A percentile compares a stretch with the other conserved stretches of the same genome.
These are phyloP conservation scores for Sterrhoptilus dennistouni DNA, from an alignment of 2,113 vertebrate species.

Conservation along the genomic window DNA sequence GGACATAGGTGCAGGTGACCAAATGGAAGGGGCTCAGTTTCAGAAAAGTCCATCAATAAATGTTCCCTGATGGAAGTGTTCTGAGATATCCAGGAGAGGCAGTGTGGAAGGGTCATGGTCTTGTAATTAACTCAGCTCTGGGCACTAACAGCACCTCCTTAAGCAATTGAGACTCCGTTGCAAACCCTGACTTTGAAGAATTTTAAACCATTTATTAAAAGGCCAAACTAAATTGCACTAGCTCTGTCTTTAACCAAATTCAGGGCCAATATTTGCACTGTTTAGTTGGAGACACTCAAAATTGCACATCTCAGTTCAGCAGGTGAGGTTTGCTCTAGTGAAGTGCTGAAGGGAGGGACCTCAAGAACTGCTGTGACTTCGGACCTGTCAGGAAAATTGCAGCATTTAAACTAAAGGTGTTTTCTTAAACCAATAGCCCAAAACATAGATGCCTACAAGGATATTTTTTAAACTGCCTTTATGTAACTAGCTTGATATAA, in stretches of 20 bases:
- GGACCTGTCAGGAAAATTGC: background rate
- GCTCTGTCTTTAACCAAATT: background rate
- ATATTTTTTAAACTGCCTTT: slow-evolving; percentile 48
- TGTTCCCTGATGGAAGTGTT: background rate
- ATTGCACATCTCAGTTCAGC: background rate
- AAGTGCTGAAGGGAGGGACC: background rate
- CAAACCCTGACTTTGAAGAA: background rate
- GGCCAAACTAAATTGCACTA: background rate
- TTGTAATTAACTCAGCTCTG: background rate
- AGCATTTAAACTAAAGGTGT: slow-evolving; percentile 29
- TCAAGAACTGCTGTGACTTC: background rate
- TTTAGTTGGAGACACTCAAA: background rate
- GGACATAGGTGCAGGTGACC: accelerated
- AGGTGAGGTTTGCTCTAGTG: background rate
- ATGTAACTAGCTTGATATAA: slow-evolving; percentile 51
- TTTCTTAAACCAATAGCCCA: background rate
- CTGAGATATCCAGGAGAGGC: background rate
- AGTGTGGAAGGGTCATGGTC: background rate
- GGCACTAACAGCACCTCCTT: background rate
- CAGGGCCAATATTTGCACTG: background rate
- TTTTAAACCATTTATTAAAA: background rate
- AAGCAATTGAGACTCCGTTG: background rate
- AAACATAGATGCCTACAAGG: slow-evolving; percentile 19
- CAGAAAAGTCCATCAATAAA: background rate
- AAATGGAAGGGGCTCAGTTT: too few relatives aligned